Conservation (phyloP, 1,140 invertebrate species). For the Nautilus pompilius region DNA sequence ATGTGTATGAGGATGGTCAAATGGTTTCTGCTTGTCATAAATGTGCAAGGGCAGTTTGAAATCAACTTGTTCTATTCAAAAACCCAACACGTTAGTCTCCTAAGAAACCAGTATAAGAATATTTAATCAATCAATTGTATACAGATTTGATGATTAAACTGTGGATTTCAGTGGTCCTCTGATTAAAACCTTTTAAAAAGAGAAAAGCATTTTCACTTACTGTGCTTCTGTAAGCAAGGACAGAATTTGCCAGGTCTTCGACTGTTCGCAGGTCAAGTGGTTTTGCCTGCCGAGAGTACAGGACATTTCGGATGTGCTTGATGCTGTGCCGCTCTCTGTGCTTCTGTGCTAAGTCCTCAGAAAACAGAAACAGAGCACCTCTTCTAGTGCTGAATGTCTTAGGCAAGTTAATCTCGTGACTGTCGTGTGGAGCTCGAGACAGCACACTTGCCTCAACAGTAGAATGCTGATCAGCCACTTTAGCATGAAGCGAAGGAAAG, state of each 20-base stretch:
- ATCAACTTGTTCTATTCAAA: too few relatives aligned
- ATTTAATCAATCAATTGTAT: too few relatives aligned
- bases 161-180: too few relatives aligned
- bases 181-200: too few relatives aligned
- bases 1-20: too few relatives aligned
- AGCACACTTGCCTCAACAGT: background rate
- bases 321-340: slow-evolving; percentile 7
- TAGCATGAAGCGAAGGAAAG: background rate
- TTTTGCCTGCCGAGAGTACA: background rate
- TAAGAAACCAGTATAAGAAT: too few relatives aligned
- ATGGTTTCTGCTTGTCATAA: too few relatives aligned
- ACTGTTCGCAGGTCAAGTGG: slow-evolving; percentile 35
- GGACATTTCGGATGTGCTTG: background rate
- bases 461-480: background rate
- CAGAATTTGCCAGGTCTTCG: slow-evolving; percentile 50
- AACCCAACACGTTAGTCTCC: too few relatives aligned
- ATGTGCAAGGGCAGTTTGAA: too few relatives aligned
- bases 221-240: slow-evolving; percentile 47
- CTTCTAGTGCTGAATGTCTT: slow-evolving; percentile 55
- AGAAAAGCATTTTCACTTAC: too few relatives aligned
- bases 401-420: slow-evolving; percentile 36
- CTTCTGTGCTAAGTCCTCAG: slow-evolving; percentile 46
- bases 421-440: slow-evolving; percentile 6
- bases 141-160: too few relatives aligned
- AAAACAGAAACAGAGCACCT: slow-evolving; percentile 53